Evolutionary conservation across 2,888 invertebrate genomes (phyloP).

Genomic region (Andrena hattorfiana): DNA sequence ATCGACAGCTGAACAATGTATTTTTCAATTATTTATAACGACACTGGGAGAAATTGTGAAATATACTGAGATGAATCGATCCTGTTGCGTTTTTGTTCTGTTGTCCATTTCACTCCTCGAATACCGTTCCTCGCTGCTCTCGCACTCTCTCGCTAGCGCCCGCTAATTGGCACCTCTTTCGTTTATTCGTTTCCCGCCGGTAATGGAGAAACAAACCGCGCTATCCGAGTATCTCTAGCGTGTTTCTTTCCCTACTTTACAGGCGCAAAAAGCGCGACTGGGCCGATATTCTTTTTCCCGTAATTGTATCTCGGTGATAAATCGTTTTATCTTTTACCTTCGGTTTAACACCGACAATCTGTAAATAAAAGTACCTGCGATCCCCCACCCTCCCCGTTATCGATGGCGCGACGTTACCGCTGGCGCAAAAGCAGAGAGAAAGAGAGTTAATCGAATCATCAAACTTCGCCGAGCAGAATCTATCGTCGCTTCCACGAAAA

Average conservation of each 20-base stretch:
- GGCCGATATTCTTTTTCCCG: too few relatives aligned
- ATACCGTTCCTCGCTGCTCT: background rate
- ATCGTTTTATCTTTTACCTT: too few relatives aligned
- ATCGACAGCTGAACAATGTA: background rate
- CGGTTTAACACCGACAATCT: too few relatives aligned
- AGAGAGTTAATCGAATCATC: too few relatives aligned
- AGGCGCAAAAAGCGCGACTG: background rate
- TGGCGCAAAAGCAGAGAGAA: too few relatives aligned
- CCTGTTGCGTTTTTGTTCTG: background rate
- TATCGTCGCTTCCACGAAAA: background rate
- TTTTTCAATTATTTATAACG: constrained; percentile 35
- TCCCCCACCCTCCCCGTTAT: too few relatives aligned
- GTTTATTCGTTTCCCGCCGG: background rate
- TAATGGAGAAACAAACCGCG: background rate
- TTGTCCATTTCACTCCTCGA: background rate
- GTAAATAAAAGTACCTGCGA: too few relatives aligned
- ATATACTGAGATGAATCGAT: constrained; percentile 27
- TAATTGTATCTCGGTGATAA: too few relatives aligned
- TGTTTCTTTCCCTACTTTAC: background rate
- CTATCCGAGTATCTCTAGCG: background rate
- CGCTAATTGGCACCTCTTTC: constrained; percentile 1
- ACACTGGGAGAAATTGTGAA: constrained; percentile 12
- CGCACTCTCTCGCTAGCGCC: background rate
- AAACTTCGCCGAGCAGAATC: too few relatives aligned
- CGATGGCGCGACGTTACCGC: too few relatives aligned